Base-by-base conservation (phyloP, 2,888 invertebrate species). In the Eledona agricola region DNA sequence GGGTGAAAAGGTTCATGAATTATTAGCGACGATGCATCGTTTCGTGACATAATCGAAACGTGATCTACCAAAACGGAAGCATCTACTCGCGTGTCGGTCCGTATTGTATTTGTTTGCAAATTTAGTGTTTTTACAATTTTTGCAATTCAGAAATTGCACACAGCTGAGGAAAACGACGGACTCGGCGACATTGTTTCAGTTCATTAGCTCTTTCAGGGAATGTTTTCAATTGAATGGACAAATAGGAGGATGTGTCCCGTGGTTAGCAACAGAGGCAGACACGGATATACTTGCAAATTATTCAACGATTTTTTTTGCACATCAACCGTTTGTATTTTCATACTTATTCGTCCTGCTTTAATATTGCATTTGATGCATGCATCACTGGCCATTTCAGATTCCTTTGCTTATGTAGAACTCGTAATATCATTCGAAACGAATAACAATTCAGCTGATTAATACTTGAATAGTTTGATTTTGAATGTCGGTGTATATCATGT, bases 181-280 rank as follows among this genome's bases (percentile, higher is more conserved):
- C 45, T 15, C 35, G 20, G 51, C 31, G 26, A 34, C 43, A 51
- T 43, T 42, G 42, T 51, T 51, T 50, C 20, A 51, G 51, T 42
- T 51, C 51, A 43, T 51, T 51, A 42, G 25, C 51, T 51, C 20
- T 11, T 49, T 31, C 23, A 38, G 28, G 20, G 35, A 37, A 28
- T 35, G 17, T 11, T 26, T 32, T 35, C 19, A 46, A 35, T 43
- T 22, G 17, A 11, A 34, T 11, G 34, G 12, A 34, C 34, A 35
- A 37, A 47, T 37, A 19, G 37, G 23, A 7, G 7, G 11, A 40
- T 28, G 22, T 12, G 19, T 7, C 23, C 11, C 9, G 26, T n/a
- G 10, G 16, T 38, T 46, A 35, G 26, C 34, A 35, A 16, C 16
- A 3, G 10, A 22, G n/a, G n/a, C n/a, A n/a, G n/a, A n/a, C n/a